These are phyloP conservation scores for Fregetta grallaria DNA, from an alignment of 2,113 vertebrate species.

Conservation along the genomic window DNA sequence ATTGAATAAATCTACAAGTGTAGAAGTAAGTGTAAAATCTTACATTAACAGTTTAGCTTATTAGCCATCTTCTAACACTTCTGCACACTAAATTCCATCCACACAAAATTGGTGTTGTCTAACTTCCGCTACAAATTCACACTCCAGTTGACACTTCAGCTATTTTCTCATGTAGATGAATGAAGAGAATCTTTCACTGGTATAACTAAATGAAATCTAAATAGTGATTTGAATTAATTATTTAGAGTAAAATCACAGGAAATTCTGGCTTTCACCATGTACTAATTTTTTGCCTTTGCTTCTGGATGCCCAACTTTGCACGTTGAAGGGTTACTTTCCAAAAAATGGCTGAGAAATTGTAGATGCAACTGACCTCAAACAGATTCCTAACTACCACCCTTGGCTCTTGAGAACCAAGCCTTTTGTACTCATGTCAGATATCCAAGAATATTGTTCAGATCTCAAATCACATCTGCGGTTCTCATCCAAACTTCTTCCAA, in stretches of 20 bases:
- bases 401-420: background rate
- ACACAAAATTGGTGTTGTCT: background rate
- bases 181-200: background rate
- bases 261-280: background rate
- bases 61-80: background rate
- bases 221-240: background rate
- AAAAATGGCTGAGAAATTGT: background rate
- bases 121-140: background rate
- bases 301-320: background rate
- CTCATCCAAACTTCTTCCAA: background rate
- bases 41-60: background rate
- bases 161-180: background rate
- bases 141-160: background rate
- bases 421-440: background rate
- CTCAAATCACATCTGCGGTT: background rate
- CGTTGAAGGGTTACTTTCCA: background rate
- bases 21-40: background rate
- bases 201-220: background rate
- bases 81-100: background rate
- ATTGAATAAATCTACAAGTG: background rate
- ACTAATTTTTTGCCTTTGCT: background rate
- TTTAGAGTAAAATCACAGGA: background rate
- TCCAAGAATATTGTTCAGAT: background rate
- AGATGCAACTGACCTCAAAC: background rate
- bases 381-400: background rate